These are phyloP conservation scores for Geodia barretti DNA, from an alignment of 37 sponge, comb jelly and placozoan genomes.

Conservation along the genomic window DNA sequence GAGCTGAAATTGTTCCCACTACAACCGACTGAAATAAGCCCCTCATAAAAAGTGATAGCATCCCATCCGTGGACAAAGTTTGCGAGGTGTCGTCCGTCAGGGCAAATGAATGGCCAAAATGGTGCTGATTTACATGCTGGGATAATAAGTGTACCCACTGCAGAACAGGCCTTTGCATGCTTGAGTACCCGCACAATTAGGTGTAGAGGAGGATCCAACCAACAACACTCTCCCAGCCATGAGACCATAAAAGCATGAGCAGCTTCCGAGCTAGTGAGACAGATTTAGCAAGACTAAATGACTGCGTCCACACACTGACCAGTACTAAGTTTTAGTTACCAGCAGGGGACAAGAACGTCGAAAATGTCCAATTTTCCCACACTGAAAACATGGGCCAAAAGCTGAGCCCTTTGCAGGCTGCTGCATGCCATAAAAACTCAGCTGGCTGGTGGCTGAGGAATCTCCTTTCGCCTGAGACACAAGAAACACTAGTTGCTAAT, in stretches of 20 bases:
- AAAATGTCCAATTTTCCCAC: too few relatives aligned
- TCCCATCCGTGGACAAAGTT: slow-evolving; percentile 4
- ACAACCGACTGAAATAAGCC: not conserved
- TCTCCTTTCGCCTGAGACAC: too few relatives aligned
- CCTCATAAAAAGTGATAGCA: not conserved
- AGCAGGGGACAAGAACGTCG: too few relatives aligned
- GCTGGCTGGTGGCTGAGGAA: too few relatives aligned
- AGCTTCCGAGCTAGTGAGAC: slow-evolving; percentile 29
- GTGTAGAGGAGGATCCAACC: slow-evolving; percentile 33
- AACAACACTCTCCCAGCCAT: slow-evolving; percentile 37
- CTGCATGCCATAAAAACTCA: too few relatives aligned
- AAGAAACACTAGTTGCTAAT: too few relatives aligned
- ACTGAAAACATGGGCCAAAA: too few relatives aligned
- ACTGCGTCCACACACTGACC: too few relatives aligned
- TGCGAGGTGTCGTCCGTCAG: slow-evolving; percentile 5
- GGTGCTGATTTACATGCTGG: slow-evolving; percentile 45
- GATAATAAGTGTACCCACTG: slow-evolving; percentile 30
- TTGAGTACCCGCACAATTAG: slow-evolving; percentile 8
- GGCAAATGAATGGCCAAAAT: slow-evolving; percentile 21
- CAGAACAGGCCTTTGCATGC: slow-evolving; percentile 17
- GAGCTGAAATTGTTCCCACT: not conserved
- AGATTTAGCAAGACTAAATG: slow-evolving; percentile 45
- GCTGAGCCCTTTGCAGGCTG: too few relatives aligned
- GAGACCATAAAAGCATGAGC: slow-evolving; percentile 41
- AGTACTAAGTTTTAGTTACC: too few relatives aligned